Base-by-base conservation (phyloP, 2,797 vertebrate species). In the Gymnodraco acuticeps region DNA sequence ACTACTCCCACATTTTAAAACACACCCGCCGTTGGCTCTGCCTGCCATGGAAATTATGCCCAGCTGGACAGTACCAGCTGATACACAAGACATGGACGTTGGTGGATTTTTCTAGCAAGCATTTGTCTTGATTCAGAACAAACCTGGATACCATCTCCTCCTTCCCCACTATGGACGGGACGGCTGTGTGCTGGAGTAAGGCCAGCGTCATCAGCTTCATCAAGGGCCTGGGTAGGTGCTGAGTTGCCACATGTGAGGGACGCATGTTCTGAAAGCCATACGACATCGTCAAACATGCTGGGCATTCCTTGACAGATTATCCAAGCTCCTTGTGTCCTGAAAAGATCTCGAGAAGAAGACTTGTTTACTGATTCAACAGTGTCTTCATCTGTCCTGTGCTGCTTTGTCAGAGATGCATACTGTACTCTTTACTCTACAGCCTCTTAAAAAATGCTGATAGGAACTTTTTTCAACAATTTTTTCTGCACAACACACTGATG, bases 171-270 rank as follows among this genome's bases (percentile, higher is more conserved):
- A 98, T 98, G 97, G 97, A 98, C 90, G 92, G 96, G 84, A 96
- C 95, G 80, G 93, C 96, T 64, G 93, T 97, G 79, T 98, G 97
- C 92, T 99, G 97, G 98, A 97, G 96, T 89, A 96, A 95, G 89
- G 95, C 96, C 94, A 97, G 96, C 55, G 94, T 98, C 94, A 95
- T 97, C 93, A 93, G 95, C 96, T 96, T 99, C 93, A 98, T 99
- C 92, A 98, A 98, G 91, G 96, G 96, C 31, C 95, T 99, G 55
- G 98, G 97, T 99, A 90, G 83, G 89, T 92, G 85, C 52, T 62
- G 73, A 82, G 78, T 70, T 48, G 56, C 54, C 71, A 66, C 38
- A 1, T 76, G 67, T 65, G 31, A 76, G 55, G 46, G 68, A 77
- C 74, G 78, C 76, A 72, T 85, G 82, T 78, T 67, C 53, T 73